Evolutionary conservation across 1,140 invertebrate species (phyloP), one percentile per base, ranked within the genome.

Genomic region (Charaxes varanes): DNA sequence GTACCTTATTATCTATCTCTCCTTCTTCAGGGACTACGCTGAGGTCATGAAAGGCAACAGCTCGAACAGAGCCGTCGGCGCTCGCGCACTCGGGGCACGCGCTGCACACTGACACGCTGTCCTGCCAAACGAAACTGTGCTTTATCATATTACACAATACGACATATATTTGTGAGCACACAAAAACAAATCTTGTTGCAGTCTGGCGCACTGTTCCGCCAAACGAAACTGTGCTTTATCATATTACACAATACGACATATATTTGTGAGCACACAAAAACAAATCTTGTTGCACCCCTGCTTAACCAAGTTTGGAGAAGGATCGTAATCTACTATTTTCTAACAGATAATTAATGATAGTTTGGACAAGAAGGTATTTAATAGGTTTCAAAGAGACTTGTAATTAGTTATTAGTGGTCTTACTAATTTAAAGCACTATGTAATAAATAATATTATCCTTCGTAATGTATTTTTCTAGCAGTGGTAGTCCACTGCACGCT

Each of bases 11-110:
- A 15, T 42, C 41, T 16, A 40, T 69, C 35, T 86, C 40, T 62
- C 73, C 90, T 56, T 93, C 91, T 54, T 93, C 91, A 1, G 90
- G 88, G 1, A 93, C 91, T 0, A 92, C 88, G 14, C 90, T 92
- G 11, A 93, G 83, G 68, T 91, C 90, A 62, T 93, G 91, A 58
- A 92, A 92, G 48, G 91, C 89, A 35, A 88, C 85, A 27, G 88
- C 59, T 18, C 69, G 62, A 6, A 49, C 60, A 30, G 62, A 69
- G 5, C 62, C 64, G 41, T 68, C 70, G 32, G 60, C 66, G 55
- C 72, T 71, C 12, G 60, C 64, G 60, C 76, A 85, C 57, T 86
- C 84, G 26, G 86, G 84, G 37, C 79, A 83, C 28, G 80, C 86
- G 63, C 70, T 74, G 68, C 76, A 80, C 52, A 76, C 60, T 28